Base-by-base conservation (phyloP, 2,113 vertebrate genomes). In the Channa argus region DNA sequence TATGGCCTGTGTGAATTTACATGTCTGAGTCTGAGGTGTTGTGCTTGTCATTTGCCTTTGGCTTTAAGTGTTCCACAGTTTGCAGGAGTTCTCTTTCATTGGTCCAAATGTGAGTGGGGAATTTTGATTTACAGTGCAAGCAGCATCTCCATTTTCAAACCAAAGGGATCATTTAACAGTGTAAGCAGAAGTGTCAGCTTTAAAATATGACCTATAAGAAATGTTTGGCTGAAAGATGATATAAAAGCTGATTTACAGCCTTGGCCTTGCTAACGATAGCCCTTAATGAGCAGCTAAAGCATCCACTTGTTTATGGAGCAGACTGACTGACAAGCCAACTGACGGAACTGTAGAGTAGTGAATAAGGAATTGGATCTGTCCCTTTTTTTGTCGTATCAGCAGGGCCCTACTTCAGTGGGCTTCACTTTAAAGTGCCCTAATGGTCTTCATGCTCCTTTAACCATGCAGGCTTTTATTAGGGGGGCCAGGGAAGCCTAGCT, bases 191-290 rank as follows among this genome's bases (percentile, higher is more conserved):
- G 65, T 74, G 79, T 76, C 77, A 74, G 67, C 52, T 71, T 56
- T 94, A 95, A 93, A 96, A 96, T 96, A 96, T 94, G 94, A 94
- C 94, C 95, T 91, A 94, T 95, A 95, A 95, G 77, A 91, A 36
- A 39, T 68, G 60, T 61, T 89, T 78, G 46, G 13, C 93, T 94
- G 92, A 94, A 96, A 96, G 94, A 93, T 95, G 94, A 95, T 96
- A 95, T 96, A 94, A 94, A 94, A 84, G 68, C 24, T 75, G 83
- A 90, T 92, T 94, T 90, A 92, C 77, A 62, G 77, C 80, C 6
- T 46, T 13, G 53, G 77, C 55, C 45, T 63, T 66, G 80, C 85
- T 93, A 92, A 93, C 62, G 72, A 89, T 63, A 82, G 74, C 54
- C 47, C 75, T 89, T 92, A 91, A 89, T 78, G 83, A 91, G 91